A percentile compares a stretch with the other conserved stretches of the same genome.
These are phyloP conservation scores for Prinia subflava DNA, from an alignment of 2,113 vertebrate genomes.

Conservation along the genomic window DNA sequence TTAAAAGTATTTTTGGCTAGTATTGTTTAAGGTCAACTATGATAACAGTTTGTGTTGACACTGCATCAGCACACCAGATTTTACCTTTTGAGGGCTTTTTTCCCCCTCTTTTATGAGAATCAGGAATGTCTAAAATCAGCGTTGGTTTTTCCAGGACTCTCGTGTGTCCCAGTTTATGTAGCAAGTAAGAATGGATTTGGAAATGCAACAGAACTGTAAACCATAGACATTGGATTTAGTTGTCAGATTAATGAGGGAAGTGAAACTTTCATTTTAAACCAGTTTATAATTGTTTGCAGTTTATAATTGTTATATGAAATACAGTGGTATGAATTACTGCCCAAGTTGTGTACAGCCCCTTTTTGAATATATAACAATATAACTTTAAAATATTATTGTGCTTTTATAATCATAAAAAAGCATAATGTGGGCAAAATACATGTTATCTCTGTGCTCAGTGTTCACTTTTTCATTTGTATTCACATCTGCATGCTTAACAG, in stretches of 20 bases:
- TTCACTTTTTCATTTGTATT: background rate
- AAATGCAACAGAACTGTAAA: background rate
- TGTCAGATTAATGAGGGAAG: background rate
- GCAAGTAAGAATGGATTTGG: background rate
- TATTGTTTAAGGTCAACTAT: background rate
- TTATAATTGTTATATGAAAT: background rate
- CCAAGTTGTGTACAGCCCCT: background rate
- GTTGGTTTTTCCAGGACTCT: background rate
- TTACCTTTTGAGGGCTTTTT: background rate
- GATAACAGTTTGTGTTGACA: background rate
- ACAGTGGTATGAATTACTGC: background rate
- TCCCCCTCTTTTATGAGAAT: rapidly evolving
- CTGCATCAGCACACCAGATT: background rate
- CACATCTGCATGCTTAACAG: background rate
- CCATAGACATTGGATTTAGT: rapidly evolving
- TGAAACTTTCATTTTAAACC: background rate
- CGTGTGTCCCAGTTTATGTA: background rate
- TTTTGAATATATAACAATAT: background rate
- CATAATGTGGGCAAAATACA: background rate
- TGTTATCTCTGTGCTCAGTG: background rate
- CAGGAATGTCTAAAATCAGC: background rate
- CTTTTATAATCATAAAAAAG: background rate
- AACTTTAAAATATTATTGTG: background rate
- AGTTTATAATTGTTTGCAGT: background rate
- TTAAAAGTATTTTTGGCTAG: background rate